These are phyloP conservation scores for Trichogramma pretiosum DNA, from an alignment of 1,140 invertebrate species.

Conservation along the genomic window DNA sequence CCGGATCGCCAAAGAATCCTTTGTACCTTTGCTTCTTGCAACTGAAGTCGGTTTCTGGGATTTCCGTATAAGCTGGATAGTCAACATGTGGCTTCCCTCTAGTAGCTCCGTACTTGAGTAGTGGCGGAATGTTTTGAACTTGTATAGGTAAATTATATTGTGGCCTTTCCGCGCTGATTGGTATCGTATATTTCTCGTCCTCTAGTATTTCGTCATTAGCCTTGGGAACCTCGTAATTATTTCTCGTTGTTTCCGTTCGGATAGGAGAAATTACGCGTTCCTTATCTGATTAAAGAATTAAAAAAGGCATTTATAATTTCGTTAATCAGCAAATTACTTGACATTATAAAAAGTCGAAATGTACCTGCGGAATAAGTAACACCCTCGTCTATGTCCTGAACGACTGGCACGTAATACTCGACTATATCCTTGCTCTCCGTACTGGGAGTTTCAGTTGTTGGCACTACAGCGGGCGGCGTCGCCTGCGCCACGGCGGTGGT, in stretches of 20 bases:
- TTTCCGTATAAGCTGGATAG: constrained; percentile 68
- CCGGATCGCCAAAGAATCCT: constrained; percentile 82
- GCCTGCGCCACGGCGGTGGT: background rate
- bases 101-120: constrained; percentile 51
- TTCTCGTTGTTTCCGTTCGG: constrained; percentile 19
- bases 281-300: constrained; percentile 1
- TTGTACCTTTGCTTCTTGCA: constrained; percentile 80
- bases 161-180: constrained; percentile 21
- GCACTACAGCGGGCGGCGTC: background rate
- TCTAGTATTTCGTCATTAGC: constrained; percentile 26
- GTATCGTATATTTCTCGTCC: constrained; percentile 23
- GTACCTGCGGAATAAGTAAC: too few relatives aligned
- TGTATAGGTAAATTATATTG: constrained; percentile 16
- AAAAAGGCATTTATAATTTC: background rate
- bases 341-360: background rate
- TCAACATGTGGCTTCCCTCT: constrained; percentile 71
- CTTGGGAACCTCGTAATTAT: constrained; percentile 30
- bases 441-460: background rate
- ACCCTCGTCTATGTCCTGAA: constrained; percentile 30
- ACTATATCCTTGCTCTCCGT: constrained; percentile 26
- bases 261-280: constrained; percentile 7
- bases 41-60: constrained; percentile 70
- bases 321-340: background rate
- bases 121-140: constrained; percentile 20
- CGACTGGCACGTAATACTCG: constrained; percentile 32